Evolutionary conservation across 2,888 invertebrate genomes (phyloP), one percentile per base, ranked within the genome.

Genomic region (Chydorus sphaericus): DNA sequence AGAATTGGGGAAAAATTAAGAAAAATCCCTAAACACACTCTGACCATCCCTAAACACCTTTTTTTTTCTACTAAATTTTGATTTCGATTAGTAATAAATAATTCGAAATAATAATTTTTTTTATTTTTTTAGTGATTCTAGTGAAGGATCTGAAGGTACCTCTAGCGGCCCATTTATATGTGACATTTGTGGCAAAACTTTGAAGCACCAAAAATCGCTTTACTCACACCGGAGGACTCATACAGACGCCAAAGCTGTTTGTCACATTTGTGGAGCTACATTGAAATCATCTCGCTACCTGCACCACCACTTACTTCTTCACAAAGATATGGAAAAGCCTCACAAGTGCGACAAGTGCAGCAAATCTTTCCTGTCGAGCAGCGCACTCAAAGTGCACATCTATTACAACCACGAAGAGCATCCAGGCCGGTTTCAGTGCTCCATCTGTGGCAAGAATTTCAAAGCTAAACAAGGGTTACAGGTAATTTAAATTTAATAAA

Each of bases 201-300:
- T 36, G 31, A 55, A 55, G 33, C 48, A 31, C 16, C 36, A 48
- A 16, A 49, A 48, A 16, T 30, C 49, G 8, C 31, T 44, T 8
- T 55, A 55, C 36, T 55, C 55, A 10, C 55, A 55, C 28, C 30
- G 48, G 36, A 48, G 55, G 23, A 55, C 55, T 4, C 55, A 55
- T 29, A 55, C 55, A 16, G 55, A 55, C 18, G 38, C 49, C 39
- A 23, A 55, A 36, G 33, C 31, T 18, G 23, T 49, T 2, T 55
- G 55, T 11, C 33, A 48, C 31, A 33, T 55, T 3, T 55, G 55
- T 33, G 55, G 55, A 48, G 48, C 55, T 7, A 55, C 55, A 5
- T 48, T 55, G 7, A 55, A 55, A 33, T 49, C 26, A 26, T 36
- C 52, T 20, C 52, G 52, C 31, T 52, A 52, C 37, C 36, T 52